Evolutionary conservation across 2,888 invertebrate genomes (phyloP).

Genomic region (Cylindroiulus punctatus): DNA sequence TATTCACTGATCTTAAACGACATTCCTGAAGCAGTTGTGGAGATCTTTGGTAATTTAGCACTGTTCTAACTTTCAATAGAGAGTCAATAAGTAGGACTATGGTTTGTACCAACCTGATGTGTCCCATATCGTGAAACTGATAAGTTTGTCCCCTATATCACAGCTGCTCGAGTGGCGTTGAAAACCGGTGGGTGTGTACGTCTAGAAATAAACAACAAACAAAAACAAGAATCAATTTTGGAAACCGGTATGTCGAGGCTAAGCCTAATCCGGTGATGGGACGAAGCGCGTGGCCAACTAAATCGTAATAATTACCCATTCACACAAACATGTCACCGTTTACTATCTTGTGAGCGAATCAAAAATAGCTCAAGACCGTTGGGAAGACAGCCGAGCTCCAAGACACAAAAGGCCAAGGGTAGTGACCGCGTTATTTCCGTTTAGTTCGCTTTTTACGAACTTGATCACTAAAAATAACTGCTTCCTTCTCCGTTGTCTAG

Average conservation of each 20-base stretch:
- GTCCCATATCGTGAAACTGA: slow-evolving; percentile 74
- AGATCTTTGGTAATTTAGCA: too few species aligned
- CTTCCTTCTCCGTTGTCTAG: neutral
- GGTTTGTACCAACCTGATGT: slow-evolving; percentile 70
- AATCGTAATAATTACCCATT: too few species aligned
- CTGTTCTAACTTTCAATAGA: too few species aligned
- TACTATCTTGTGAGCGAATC: neutral
- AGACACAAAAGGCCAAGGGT: slow-evolving; percentile 1
- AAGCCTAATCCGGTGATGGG: neutral
- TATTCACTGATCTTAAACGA: too few species aligned
- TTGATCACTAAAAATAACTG: neutral
- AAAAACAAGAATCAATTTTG: slow-evolving; percentile 31
- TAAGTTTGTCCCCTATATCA: slow-evolving; percentile 71
- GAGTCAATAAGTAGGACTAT: too few species aligned
- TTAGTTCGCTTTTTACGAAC: neutral
- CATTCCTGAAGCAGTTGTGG: too few species aligned
- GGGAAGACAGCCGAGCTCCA: neutral
- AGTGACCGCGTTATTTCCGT: neutral
- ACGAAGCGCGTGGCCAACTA: too few species aligned
- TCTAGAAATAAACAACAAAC: neutral
- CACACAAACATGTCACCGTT: neutral
- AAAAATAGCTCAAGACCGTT: neutral
- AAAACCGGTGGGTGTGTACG: slow-evolving; percentile 73
- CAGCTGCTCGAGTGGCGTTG: slow-evolving; percentile 73
- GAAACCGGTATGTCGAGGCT: neutral